Evolutionary conservation across 2,113 vertebrate species (phyloP).

Genomic region (Seriola quinqueradiata): DNA sequence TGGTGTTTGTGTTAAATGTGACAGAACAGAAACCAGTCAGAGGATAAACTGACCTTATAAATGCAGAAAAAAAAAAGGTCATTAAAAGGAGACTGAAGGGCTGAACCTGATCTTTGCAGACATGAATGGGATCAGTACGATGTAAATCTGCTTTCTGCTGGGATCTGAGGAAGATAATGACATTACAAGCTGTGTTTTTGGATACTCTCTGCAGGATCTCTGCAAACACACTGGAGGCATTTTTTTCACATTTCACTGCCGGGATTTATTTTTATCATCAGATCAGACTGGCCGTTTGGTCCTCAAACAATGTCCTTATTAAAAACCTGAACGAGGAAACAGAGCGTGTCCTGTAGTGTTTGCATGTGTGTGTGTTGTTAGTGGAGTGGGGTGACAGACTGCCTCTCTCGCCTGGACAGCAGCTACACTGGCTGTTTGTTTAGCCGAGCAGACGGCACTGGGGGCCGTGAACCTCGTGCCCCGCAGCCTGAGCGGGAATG

Average conservation of each 20-base stretch:
- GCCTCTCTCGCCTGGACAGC: background rate
- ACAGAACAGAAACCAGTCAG: too few relatives aligned
- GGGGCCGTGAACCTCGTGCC: constrained; percentile 2
- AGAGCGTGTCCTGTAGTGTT: background rate
- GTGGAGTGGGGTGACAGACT: background rate
- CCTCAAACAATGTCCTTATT: background rate
- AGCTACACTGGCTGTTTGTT: constrained; percentile 30
- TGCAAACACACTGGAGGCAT: background rate
- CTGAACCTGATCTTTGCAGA: background rate
- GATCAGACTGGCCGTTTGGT: background rate
- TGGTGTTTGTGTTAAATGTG: too few relatives aligned
- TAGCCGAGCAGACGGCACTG: constrained; percentile 3
- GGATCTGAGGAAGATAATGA: constrained; percentile 8
- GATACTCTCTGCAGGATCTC: background rate
- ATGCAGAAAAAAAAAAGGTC: background rate
- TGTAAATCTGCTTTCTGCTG: background rate
- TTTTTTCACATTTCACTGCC: constrained; percentile 32
- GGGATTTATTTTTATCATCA: constrained; percentile 8
- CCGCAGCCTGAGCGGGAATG: constrained; percentile 17
- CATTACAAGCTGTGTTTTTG: background rate
- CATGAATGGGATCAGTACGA: background rate
- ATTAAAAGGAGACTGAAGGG: background rate
- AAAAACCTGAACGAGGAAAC: background rate
- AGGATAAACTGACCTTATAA: background rate
- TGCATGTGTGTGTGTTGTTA: background rate